A percentile compares a stretch with the other conserved stretches of the same genome.
Evolutionary conservation across 2,888 invertebrate species (phyloP).

Genomic region (Acronicta leporina): DNA sequence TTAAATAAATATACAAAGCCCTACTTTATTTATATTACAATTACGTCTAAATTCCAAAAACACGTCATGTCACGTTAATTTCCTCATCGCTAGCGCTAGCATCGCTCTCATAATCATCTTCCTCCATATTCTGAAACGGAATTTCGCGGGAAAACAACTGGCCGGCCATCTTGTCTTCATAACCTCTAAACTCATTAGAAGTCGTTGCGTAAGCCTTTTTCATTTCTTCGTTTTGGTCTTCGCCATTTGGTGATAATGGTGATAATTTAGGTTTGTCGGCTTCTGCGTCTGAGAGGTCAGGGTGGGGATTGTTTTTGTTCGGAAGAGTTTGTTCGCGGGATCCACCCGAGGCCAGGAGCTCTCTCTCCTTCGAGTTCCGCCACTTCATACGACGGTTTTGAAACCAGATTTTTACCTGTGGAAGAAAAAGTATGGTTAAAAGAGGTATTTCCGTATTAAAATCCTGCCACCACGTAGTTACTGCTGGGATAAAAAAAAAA

Average conservation of each 20-base stretch:
- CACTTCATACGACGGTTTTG: conserved; percentile 99
- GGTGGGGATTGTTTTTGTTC: conserved; percentile 98
- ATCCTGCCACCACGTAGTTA: too few species aligned
- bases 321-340: conserved; percentile 98
- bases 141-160: conserved; percentile 71
- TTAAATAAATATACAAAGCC: conserved; percentile 48
- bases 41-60: conserved; percentile 61
- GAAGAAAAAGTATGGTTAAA: conserved; percentile 24
- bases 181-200: conserved; percentile 66
- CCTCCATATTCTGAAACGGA: conserved; percentile 75
- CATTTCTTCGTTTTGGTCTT: conserved; percentile 71
- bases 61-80: conserved; percentile 96
- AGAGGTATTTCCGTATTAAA: background rate
- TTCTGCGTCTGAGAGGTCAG: conserved; percentile 97
- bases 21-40: conserved; percentile 42
- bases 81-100: conserved; percentile 94
- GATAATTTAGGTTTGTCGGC: conserved; percentile 93
- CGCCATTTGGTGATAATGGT: conserved; percentile 87
- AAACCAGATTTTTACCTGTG: conserved; percentile 93
- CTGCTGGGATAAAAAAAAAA: too few species aligned
- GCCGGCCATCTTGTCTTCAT: conserved; percentile 80
- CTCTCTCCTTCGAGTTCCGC: conserved; percentile 99
- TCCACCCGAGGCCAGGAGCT: conserved; percentile 97
- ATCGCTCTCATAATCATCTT: conserved; percentile 85
- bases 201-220: conserved; percentile 77